Conservation (phyloP, 1,140 invertebrate genomes). For the Laupala kohalensis region DNA sequence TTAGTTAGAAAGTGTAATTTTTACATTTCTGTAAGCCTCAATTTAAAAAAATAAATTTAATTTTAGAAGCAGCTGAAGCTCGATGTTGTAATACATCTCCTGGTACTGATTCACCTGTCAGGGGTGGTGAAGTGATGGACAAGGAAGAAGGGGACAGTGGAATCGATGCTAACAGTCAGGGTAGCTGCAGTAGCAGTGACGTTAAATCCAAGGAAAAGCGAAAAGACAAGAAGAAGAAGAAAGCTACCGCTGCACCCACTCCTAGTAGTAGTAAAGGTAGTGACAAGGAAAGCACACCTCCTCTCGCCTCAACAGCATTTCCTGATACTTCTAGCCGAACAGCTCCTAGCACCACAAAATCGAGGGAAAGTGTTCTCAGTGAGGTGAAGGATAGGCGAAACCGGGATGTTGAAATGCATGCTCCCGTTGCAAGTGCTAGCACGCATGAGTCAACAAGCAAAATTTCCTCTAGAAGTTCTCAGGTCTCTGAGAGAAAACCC, state of each 20-base stretch:
- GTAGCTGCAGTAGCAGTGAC: constrained; percentile 69
- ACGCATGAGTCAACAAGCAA: background rate
- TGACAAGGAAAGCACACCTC: constrained; percentile 9
- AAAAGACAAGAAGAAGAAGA: constrained; percentile 72
- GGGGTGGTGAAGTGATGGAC: constrained; percentile 27
- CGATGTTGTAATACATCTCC: constrained; percentile 20
- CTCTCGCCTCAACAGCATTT: background rate
- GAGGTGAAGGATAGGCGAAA: constrained; percentile 6
- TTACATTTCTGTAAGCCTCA: background rate
- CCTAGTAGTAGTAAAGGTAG: background rate
- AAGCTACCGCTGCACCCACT: constrained; percentile 21
- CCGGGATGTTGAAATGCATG: background rate
- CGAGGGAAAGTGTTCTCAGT: background rate
- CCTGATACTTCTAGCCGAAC: background rate
- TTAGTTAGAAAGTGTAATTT: too few species aligned
- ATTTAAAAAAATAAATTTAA: too few species aligned
- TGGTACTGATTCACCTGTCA: constrained; percentile 26
- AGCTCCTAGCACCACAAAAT: background rate
- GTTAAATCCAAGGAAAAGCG: constrained; percentile 45
- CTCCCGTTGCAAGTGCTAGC: background rate
- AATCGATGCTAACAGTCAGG: constrained; percentile 72
- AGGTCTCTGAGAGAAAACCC: constrained; percentile 26
- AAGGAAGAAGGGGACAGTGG: constrained; percentile 76
- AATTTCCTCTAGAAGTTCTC: background rate
- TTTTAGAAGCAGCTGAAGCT: constrained; percentile 11